phyloP scores from a whole-genome alignment of 2,113 vertebrate genomes.

The Nasalis larvatus region DNA sequence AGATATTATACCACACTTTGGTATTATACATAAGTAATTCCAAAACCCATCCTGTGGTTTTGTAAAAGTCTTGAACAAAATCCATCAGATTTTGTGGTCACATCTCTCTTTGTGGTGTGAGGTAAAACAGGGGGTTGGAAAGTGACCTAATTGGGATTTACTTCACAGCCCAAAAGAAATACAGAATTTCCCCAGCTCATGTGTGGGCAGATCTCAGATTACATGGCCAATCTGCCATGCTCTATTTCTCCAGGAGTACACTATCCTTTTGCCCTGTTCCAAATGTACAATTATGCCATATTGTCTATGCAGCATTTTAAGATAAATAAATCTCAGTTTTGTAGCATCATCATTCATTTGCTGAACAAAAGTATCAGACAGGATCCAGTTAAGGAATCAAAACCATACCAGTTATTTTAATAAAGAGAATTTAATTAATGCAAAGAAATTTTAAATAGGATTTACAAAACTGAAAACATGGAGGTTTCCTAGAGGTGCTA shows the following conservation, averaged over 20 bases:
- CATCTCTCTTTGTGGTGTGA: background rate
- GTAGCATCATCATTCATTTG: background rate
- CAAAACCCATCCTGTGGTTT: background rate
- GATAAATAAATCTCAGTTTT: background rate
- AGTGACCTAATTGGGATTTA: background rate
- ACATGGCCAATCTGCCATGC: no score
- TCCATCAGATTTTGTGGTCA: background rate
- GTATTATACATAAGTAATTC: slow-evolving; percentile 43
- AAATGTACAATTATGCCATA: background rate
- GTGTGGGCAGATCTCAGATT: background rate
- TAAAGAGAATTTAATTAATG: background rate
- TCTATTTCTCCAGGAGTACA: background rate
- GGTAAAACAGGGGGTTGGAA: background rate
- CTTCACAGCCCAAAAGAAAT: background rate
- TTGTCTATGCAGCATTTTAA: background rate
- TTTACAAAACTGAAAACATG: background rate
- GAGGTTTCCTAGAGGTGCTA: background rate
- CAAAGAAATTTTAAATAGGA: background rate
- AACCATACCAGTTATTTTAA: background rate
- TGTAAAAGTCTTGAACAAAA: slow-evolving; percentile 41
- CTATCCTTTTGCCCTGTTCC: background rate
- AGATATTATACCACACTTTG: slow-evolving; percentile 20
- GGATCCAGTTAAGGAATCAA: background rate
- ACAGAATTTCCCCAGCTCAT: background rate
- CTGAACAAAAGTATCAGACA: background rate